These are phyloP conservation scores for Prenolepis imparis DNA, from an alignment of 2,888 invertebrate genomes.

Conservation along the genomic window DNA sequence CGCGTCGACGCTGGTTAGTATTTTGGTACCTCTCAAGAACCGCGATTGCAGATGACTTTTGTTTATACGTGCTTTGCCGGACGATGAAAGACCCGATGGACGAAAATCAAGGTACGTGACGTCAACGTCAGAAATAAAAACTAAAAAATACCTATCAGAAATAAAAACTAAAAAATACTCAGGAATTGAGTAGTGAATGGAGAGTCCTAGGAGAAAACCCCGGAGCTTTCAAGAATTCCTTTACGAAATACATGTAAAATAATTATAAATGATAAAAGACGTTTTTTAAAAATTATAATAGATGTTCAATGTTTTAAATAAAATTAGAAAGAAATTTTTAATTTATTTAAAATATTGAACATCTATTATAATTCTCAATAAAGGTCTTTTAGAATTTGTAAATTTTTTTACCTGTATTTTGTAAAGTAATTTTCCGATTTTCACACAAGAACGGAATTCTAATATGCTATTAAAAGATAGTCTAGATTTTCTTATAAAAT, in stretches of 20 bases:
- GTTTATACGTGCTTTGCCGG: too few relatives aligned
- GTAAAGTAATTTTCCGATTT: too few relatives aligned
- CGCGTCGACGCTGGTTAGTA: conserved; percentile 8
- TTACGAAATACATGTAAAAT: not conserved
- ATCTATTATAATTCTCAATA: too few relatives aligned
- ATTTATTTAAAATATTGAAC: too few relatives aligned
- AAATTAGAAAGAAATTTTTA: not conserved
- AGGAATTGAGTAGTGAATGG: not conserved
- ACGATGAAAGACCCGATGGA: conserved; percentile 7
- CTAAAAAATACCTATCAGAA: not conserved
- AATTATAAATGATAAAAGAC: not conserved
- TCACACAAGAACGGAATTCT: not conserved
- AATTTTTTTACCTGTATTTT: too few relatives aligned
- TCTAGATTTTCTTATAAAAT: not conserved
- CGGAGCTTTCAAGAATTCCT: not conserved
- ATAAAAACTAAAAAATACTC: not conserved
- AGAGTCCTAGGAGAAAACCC: not conserved
- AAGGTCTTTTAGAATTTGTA: too few relatives aligned
- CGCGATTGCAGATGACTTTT: not conserved
- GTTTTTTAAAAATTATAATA: not conserved
- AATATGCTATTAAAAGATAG: not conserved
- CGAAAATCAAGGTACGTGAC: conserved; percentile 41
- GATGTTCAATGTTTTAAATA: not conserved
- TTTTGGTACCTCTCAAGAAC: not conserved
- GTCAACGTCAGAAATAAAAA: not conserved